phyloP scores from a whole-genome alignment of 2,113 vertebrate species.

The Cepphus grylle region DNA sequence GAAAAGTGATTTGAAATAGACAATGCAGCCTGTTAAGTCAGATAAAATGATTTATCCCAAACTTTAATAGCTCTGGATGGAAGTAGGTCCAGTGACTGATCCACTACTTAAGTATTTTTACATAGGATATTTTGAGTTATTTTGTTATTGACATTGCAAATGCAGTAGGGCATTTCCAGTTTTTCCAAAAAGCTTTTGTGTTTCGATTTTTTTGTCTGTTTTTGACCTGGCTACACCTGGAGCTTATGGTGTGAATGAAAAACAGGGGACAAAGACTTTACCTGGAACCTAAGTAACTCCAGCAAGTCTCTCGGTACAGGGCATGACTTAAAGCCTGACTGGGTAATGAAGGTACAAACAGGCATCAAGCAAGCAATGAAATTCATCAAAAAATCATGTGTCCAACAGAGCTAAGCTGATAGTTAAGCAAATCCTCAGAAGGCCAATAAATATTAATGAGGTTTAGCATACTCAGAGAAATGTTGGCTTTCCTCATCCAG shows the following conservation, averaged over 20 bases:
- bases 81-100: background rate
- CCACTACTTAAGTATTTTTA: background rate
- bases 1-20: background rate
- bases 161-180: background rate
- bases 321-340: background rate
- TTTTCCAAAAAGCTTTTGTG: background rate
- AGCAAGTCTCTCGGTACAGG: background rate
- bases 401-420: background rate
- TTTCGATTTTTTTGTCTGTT: background rate
- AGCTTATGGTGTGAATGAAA: background rate
- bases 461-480: background rate
- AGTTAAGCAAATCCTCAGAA: background rate
- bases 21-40: accelerated
- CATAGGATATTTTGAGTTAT: background rate
- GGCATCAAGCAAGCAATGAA: background rate
- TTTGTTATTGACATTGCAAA: background rate
- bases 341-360: background rate
- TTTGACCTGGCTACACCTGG: background rate
- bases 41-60: background rate
- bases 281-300: background rate
- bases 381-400: background rate
- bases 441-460: background rate
- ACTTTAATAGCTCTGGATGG: background rate
- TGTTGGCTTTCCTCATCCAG: background rate
- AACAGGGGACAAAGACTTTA: background rate